Evolutionary conservation across 2,797 vertebrate species (phyloP).

Genomic region (Periparus ater): DNA sequence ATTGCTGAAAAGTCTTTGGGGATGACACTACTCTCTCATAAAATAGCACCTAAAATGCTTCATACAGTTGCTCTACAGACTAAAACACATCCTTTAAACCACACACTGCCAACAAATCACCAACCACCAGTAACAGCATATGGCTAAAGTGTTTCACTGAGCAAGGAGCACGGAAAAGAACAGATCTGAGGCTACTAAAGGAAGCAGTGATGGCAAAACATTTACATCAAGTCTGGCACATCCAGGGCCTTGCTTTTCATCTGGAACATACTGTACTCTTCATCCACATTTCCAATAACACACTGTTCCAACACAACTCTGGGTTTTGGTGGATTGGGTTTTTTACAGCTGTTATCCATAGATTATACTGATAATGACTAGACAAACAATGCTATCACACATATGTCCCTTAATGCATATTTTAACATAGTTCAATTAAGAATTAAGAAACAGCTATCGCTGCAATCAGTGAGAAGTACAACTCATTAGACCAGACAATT

Average conservation of each 20-base stretch:
- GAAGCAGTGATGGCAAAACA: not conserved
- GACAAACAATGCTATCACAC: not conserved
- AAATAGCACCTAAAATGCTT: not conserved
- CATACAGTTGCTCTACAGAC: not conserved
- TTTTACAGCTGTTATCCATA: not conserved
- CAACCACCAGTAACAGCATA: not conserved
- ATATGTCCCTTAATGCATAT: not conserved
- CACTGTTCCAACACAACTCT: not conserved
- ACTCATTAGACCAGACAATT: conserved; percentile 23
- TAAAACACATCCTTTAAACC: not conserved
- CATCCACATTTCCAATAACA: not conserved
- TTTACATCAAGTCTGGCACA: not conserved
- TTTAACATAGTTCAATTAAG: conserved; percentile 12
- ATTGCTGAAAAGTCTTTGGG: not conserved
- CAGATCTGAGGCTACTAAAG: not conserved
- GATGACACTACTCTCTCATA: not conserved
- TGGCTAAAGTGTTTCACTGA: not conserved
- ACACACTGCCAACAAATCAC: not conserved
- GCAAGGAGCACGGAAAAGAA: not conserved
- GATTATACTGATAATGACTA: not conserved
- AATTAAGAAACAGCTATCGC: conserved; percentile 13
- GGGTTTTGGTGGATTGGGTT: not conserved
- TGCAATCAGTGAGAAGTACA: conserved; percentile 20
- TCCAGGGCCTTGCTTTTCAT: not conserved
- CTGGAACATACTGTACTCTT: not conserved